Evolutionary conservation across 2,888 invertebrate genomes (phyloP).

Genomic region (Drosophila siamana): DNA sequence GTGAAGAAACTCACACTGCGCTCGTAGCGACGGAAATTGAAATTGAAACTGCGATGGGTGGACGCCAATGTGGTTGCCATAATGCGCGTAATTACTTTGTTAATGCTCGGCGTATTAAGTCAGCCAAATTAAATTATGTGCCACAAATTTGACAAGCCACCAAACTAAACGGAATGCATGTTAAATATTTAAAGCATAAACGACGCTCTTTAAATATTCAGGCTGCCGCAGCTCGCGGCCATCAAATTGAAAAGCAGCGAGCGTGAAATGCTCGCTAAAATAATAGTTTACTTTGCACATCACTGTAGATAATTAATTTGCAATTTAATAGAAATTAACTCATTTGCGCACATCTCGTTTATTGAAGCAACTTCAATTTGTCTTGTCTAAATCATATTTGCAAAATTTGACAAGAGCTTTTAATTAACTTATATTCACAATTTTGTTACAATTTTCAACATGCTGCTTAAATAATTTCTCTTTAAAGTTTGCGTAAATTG

Average conservation of each 20-base stretch:
- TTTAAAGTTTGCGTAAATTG: slow-evolving; percentile 50
- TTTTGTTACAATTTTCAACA: not conserved
- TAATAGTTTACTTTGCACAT: not conserved
- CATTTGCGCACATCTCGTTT: too few species aligned
- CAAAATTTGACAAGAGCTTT: not conserved
- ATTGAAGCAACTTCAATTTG: not conserved
- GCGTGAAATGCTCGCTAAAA: not conserved
- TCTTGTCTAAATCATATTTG: not conserved
- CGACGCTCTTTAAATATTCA: slow-evolving; percentile 25
- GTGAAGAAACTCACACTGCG: slow-evolving; percentile 8
- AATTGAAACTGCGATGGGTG: slow-evolving; percentile 7
- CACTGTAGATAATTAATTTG: not conserved
- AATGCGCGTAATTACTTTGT: slow-evolving; percentile 77
- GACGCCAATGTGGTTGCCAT: slow-evolving; percentile 62
- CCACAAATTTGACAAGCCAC: slow-evolving; percentile 28
- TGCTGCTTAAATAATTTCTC: slow-evolving; percentile 49
- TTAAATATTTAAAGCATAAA: slow-evolving; percentile 40
- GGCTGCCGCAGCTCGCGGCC: not conserved
- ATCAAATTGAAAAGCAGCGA: not conserved
- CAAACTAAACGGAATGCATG: slow-evolving; percentile 28
- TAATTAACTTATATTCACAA: slow-evolving; percentile 5
- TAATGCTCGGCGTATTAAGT: slow-evolving; percentile 64
- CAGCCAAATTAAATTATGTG: slow-evolving; percentile 64
- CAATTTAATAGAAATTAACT: too few species aligned
- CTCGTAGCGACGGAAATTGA: slow-evolving; percentile 3